Evolutionary conservation across 2,113 vertebrate species (phyloP), one percentile per base, ranked within the genome.

Genomic region (western clawed frog (Xenopus tropicalis)): DNA sequence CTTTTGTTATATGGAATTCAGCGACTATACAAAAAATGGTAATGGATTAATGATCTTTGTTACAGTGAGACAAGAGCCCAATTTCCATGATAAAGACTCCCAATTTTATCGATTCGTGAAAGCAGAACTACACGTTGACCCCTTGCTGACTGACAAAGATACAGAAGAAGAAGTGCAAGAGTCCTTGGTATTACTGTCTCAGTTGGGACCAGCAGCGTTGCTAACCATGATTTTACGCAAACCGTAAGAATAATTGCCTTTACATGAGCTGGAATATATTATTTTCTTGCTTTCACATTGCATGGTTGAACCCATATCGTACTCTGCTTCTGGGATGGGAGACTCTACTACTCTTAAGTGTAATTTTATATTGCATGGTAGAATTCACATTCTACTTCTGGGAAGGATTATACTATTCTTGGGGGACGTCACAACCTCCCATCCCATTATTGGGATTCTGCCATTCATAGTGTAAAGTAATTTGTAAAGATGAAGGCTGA

Each of bases 161-260:
- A 82, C 80, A 0, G 90, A 93, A 0, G 96, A 98, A n/a, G 96
- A 98, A 80, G 84, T 98, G 19, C 89, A 90, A 23, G 96, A 98
- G 70, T 91, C 89, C 0, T 21, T 97, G 83, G 86, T 91, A 0
- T 85, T 98, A 71, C 87, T 98, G 58, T 88, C 91, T 0, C 96
- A 98, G 84, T 85, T 97, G 54, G 96, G 95, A 0, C 95, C 95
- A 0, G 93, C 95, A 0, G 95, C 96, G 11, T 85, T 98, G 78
- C 94, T 98, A 80, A 92, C 94, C 0, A 94, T 95, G 90, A 94
- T 94, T 1, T 91, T 98, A 14, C 93, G 95, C 42, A 98, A 97
- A 86, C 86, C 87, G 96, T 98, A 83, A 90, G 93, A 88, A 17
- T 17, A 24, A 4, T 61, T 1, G 3, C 16, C 56, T 58, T 58